These are phyloP conservation scores for Phycodurus eques DNA, from an alignment of 2,113 vertebrate genomes.

Conservation along the genomic window DNA sequence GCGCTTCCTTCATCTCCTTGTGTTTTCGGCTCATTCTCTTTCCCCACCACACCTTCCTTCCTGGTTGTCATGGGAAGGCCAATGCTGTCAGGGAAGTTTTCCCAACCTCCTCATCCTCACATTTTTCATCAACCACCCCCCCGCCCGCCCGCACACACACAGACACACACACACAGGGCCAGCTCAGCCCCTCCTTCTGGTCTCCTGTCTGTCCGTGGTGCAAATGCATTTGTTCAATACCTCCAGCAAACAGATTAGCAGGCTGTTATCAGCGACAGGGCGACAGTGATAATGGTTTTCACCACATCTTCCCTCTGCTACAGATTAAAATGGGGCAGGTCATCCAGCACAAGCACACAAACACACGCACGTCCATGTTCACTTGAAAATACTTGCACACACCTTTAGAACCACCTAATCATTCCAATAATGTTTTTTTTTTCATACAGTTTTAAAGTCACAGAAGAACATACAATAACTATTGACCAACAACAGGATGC, in stretches of 20 bases:
- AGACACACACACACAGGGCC: slow-evolving; percentile 17
- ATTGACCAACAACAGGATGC: slow-evolving; percentile 61
- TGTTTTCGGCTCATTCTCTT: slow-evolving; percentile 45
- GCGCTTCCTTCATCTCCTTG: slow-evolving; percentile 44
- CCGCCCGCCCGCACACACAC: neutral
- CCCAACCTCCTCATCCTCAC: slow-evolving; percentile 65
- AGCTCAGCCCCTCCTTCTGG: slow-evolving; percentile 53
- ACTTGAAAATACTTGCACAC: slow-evolving; percentile 13
- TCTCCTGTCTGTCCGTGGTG: slow-evolving; percentile 67
- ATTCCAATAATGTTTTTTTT: neutral
- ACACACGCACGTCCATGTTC: slow-evolving; percentile 15
- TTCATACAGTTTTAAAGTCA: neutral
- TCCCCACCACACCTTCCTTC: slow-evolving; percentile 34
- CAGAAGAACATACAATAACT: slow-evolving; percentile 1
- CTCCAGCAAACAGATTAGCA: slow-evolving; percentile 94
- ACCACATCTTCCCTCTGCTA: slow-evolving; percentile 89
- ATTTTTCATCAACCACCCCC: slow-evolving; percentile 64
- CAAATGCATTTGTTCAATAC: slow-evolving; percentile 90
- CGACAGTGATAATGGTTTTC: slow-evolving; percentile 94
- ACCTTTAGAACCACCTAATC: neutral
- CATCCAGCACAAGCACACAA: slow-evolving; percentile 49
- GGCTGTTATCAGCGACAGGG: slow-evolving; percentile 88
- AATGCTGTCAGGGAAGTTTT: slow-evolving; percentile 65
- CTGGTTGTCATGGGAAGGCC: slow-evolving; percentile 52
- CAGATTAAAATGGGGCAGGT: slow-evolving; percentile 88